A percentile compares a stretch with the other conserved stretches of the same genome.
These are phyloP conservation scores for Rhynchonycteris naso DNA, from an alignment of 2,797 vertebrate genomes.

Conservation along the genomic window DNA sequence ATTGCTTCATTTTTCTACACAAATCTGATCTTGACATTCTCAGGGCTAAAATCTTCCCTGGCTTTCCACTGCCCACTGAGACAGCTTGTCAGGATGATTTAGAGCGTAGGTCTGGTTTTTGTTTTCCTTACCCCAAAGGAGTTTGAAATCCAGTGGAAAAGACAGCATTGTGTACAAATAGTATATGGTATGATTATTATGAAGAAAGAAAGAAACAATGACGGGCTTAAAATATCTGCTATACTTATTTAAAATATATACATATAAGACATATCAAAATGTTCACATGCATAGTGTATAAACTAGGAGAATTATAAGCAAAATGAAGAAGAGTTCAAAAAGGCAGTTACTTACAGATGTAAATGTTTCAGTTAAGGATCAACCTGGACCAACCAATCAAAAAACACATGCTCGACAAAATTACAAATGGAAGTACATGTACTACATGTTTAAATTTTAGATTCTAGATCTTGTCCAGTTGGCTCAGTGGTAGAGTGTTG, in stretches of 20 bases:
- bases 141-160: background rate
- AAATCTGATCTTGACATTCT: background rate
- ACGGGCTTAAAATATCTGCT: background rate
- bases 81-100: background rate
- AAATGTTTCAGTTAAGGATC: background rate
- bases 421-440: background rate
- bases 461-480: background rate
- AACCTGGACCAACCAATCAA: background rate
- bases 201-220: background rate
- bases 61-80: background rate
- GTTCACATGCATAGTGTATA: background rate
- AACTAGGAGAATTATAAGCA: background rate
- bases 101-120: background rate
- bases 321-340: conserved; percentile 1
- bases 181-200: background rate
- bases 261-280: background rate
- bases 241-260: background rate
- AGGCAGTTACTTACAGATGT: background rate
- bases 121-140: background rate
- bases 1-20: background rate
- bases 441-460: background rate
- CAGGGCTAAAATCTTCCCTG: background rate
- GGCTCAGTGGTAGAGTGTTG: no score
- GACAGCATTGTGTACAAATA: background rate
- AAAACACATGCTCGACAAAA: background rate